Conservation (phyloP, 2,113 vertebrate species). For the Thalassoma bifasciatum region DNA sequence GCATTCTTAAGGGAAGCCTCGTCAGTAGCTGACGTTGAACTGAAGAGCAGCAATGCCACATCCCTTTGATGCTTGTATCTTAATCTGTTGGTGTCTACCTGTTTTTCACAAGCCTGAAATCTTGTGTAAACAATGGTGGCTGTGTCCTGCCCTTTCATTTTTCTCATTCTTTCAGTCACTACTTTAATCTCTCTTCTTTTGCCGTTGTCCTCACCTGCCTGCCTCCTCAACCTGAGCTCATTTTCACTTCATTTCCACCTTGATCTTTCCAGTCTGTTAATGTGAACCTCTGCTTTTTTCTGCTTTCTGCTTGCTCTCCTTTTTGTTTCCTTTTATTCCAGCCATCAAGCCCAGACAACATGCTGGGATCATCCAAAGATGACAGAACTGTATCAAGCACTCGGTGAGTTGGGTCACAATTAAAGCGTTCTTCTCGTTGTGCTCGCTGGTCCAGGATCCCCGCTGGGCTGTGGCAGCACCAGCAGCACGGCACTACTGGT, state of each 20-base stretch:
- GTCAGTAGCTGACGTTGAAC: conserved; percentile 4
- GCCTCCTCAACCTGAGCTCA: conserved; percentile 11
- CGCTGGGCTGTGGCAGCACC: conserved; percentile 30
- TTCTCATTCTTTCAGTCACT: not conserved
- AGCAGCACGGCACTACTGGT: not conserved
- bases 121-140: conserved; percentile 34
- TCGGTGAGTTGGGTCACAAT: conserved; percentile 88
- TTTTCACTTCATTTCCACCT: conserved; percentile 47
- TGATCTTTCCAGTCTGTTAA: conserved; percentile 30
- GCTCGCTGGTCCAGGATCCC: conserved; percentile 23
- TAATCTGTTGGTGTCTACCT: conserved; percentile 20
- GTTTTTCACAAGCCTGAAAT: conserved; percentile 27
- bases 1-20: conserved; percentile 15
- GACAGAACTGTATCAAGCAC: conserved; percentile 95
- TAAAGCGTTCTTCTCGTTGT: conserved; percentile 37
- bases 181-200: conserved; percentile 32
- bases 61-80: conserved; percentile 9
- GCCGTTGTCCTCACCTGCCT: conserved; percentile 6
- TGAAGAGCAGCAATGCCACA: not conserved
- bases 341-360: conserved; percentile 98
- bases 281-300: not conserved
- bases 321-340: conserved; percentile 63
- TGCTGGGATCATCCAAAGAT: conserved; percentile 99
- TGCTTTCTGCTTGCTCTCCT: conserved; percentile 4
- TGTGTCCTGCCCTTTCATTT: conserved; percentile 18